Evolutionary conservation across 2,113 vertebrate species (phyloP).

Genomic region (Phalacrocorax aristotelis): DNA sequence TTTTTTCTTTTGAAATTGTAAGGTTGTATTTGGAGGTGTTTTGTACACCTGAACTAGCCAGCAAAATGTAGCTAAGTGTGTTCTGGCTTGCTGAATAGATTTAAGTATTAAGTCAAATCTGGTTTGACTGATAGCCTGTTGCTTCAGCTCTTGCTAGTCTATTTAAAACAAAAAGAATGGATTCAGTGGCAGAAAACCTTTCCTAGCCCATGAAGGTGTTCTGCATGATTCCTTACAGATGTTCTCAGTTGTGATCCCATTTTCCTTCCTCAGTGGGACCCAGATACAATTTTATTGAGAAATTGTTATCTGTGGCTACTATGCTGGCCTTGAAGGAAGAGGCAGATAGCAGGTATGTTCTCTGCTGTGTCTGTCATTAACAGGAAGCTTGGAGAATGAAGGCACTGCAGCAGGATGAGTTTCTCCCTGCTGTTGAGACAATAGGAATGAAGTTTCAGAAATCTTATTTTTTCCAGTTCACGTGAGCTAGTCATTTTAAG

Average conservation of each 20-base stretch:
- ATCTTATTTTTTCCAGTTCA: neutral
- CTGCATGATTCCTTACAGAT: neutral
- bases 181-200: neutral
- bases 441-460: neutral
- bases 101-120: neutral
- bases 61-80: neutral
- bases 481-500: neutral
- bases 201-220: neutral
- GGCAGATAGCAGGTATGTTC: neutral
- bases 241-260: neutral
- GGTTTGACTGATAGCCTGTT: neutral
- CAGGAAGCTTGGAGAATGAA: neutral
- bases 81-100: neutral
- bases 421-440: neutral
- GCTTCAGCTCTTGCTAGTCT: neutral
- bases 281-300: neutral
- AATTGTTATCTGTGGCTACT: neutral
- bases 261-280: neutral
- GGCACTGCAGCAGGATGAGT: neutral
- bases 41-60: neutral
- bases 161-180: neutral
- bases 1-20: neutral
- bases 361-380: neutral
- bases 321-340: neutral
- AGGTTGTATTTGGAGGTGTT: neutral